phyloP scores from a whole-genome alignment of 2,888 invertebrate genomes.

The Capitulum mitella region DNA sequence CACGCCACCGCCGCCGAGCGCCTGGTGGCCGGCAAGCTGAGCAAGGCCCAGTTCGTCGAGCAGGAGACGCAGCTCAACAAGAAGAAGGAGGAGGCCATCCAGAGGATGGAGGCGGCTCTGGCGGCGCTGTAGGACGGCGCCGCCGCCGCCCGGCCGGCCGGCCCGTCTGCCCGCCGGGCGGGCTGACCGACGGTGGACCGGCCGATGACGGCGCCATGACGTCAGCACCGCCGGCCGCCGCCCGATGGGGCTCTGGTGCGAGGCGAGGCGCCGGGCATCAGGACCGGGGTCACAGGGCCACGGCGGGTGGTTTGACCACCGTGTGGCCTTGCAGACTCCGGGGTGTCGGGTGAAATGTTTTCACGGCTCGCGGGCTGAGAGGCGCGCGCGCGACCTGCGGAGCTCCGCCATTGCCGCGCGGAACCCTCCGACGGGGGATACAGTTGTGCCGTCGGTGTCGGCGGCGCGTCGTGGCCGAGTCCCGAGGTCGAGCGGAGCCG shows the following conservation, averaged over 20 bases:
- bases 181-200: neutral
- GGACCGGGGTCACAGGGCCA: neutral
- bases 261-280: neutral
- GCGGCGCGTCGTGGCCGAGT: no score
- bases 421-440: no score
- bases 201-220: neutral
- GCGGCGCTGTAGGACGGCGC: slow-evolving; percentile 25
- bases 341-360: no score
- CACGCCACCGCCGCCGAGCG: slow-evolving; percentile 55
- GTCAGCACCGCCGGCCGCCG: neutral
- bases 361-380: no score
- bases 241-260: neutral
- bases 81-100: slow-evolving; percentile 53
- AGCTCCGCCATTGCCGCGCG: no score
- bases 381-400: no score
- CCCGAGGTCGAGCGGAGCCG: no score
- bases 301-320: neutral
- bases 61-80: slow-evolving; percentile 50
- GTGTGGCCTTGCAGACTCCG: no score
- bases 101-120: slow-evolving; percentile 49
- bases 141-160: neutral
- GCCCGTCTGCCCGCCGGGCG: no score
- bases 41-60: slow-evolving; percentile 54
- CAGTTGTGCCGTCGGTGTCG: no score
- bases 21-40: slow-evolving; percentile 54